Evolutionary conservation across 2,888 invertebrate species (phyloP).

Genomic region (Papilio demoleus): DNA sequence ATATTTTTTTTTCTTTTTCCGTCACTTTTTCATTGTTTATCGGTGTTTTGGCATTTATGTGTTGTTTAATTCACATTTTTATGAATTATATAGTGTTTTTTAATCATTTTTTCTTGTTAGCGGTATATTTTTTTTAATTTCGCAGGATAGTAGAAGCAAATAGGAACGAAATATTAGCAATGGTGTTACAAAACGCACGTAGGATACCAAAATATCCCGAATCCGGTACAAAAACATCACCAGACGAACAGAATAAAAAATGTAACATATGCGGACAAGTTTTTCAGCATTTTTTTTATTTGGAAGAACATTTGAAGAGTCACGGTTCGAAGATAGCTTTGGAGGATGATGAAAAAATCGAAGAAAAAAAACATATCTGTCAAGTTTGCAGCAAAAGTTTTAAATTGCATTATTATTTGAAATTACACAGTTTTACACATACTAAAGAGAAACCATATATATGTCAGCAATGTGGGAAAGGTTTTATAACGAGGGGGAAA

Average conservation of each 20-base stretch:
- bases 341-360: slow-evolving; percentile 58
- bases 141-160: slow-evolving; percentile 72
- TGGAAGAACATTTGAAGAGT: slow-evolving; percentile 74
- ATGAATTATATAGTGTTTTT: neutral
- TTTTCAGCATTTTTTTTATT: slow-evolving; percentile 75
- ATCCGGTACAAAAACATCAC: slow-evolving; percentile 47
- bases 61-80: too few relatives aligned
- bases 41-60: too few relatives aligned
- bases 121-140: neutral
- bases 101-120: neutral
- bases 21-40: too few relatives aligned
- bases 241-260: slow-evolving; percentile 68
- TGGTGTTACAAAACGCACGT: slow-evolving; percentile 75
- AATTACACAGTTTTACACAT: slow-evolving; percentile 74
- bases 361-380: slow-evolving; percentile 71
- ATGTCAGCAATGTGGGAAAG: slow-evolving; percentile 77
- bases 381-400: slow-evolving; percentile 71
- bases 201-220: slow-evolving; percentile 64
- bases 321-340: slow-evolving; percentile 72
- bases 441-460: slow-evolving; percentile 76
- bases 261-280: slow-evolving; percentile 78
- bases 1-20: too few relatives aligned
- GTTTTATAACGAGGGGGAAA: slow-evolving; percentile 75
- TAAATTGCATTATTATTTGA: slow-evolving; percentile 73
- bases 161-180: slow-evolving; percentile 70